phyloP scores from a whole-genome alignment of 1,140 invertebrate species.

The Drepana arcuata region DNA sequence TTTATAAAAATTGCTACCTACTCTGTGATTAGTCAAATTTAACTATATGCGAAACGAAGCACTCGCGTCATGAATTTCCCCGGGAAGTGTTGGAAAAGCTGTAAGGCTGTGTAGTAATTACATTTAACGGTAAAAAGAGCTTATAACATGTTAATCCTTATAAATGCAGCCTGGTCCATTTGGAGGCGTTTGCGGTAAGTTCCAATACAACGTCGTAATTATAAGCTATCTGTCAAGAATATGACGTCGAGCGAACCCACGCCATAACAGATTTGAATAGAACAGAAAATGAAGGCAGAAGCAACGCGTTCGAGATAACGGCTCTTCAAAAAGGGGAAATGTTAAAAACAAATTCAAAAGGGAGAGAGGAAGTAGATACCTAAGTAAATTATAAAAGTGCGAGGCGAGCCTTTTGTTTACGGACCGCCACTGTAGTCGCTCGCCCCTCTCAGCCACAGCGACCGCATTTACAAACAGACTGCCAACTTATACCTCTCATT shows the following conservation, averaged over 20 bases:
- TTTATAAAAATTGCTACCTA: conserved; percentile 11
- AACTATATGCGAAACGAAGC: no score
- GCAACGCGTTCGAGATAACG: conserved; percentile 38
- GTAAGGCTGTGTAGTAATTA: no score
- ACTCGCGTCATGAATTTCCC: no score
- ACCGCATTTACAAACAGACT: conserved; percentile 20
- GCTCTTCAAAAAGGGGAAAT: conserved; percentile 44
- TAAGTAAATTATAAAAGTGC: conserved; percentile 51
- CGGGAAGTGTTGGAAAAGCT: no score
- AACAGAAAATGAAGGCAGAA: conserved; percentile 38
- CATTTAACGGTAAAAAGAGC: no score
- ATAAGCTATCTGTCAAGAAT: conserved; percentile 25
- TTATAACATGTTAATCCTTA: no score
- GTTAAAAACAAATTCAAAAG: conserved; percentile 54
- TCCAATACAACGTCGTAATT: no score
- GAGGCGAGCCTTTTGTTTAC: conserved; percentile 40
- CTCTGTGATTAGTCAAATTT: conserved; percentile 4
- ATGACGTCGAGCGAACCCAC: conserved; percentile 19
- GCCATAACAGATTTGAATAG: conserved; percentile 39
- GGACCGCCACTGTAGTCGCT: conserved; percentile 28
- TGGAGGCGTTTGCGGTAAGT: no score
- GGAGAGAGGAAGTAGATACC: conserved; percentile 26
- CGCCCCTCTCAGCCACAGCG: conserved; percentile 24
- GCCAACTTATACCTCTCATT: conserved; percentile 17
- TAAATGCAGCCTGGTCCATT: no score